Base-by-base conservation (phyloP, 2,113 vertebrate genomes). In the Cygnus buccinator region DNA sequence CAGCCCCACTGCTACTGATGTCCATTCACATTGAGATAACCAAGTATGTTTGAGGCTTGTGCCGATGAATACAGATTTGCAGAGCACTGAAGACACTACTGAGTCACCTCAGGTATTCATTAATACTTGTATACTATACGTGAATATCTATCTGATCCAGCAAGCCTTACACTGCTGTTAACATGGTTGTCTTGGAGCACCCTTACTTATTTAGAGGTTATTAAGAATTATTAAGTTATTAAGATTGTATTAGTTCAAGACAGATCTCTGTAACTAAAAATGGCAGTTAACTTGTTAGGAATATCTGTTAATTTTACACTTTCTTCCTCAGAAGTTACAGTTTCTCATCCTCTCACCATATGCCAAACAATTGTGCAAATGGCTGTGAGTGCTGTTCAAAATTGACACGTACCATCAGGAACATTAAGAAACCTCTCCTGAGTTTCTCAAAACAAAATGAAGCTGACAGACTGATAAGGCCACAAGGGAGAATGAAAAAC, bases 401-500 rank as follows among this genome's bases (percentile, higher is more conserved):
- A 81, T 3, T 25, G 22, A 2, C n/a, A 37, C 0, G 1, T 48
- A 35, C 25, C 22, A 26, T 18, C 0, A 2, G 68, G 39, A 73
- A 68, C 13, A 57, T 16, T 10, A 87, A 23, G 11, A 94, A 92
- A 63, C 11, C 20, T 43, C n/a, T 37, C 19, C 44, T 39, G 87
- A 82, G 75, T 65, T 90, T 84, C 84, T 91, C 48, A 84, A 78
- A 67, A 62, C 29, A 68, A 92, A 95, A 84, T 11, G 20, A 91
- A 91, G 43, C 43, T 78, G 59, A 41, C 29, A 87, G 54, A 54
- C 37, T 48, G 55, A 54, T 66, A 83, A 77, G 16, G 48, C 20
- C 72, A 81, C 46, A 67, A 71, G 28, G 58, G 39, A 92, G 29
- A n/a, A 59, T 18, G 28, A 26, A 68, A 86, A 59, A 71, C 50